Percentiles rank a stretch among this genome's conserved stretches.
These are phyloP conservation scores for Kryptolebias marmoratus DNA, from an alignment of 2,113 vertebrate genomes.

Conservation along the genomic window DNA sequence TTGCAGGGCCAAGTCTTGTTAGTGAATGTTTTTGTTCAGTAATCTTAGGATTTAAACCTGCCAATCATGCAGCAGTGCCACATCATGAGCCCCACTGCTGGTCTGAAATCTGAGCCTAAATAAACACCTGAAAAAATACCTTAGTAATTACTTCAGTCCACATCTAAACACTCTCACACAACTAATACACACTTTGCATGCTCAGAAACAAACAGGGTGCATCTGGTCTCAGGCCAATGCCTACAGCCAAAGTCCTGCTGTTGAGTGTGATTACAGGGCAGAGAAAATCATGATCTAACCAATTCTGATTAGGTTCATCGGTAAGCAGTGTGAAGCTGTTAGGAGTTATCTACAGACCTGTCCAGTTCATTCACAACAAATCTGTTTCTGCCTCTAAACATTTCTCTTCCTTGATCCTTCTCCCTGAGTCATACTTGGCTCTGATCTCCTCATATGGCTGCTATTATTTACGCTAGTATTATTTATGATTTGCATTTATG, in stretches of 20 bases:
- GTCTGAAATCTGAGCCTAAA: slow-evolving; percentile 57
- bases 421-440: slow-evolving; percentile 51
- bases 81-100: slow-evolving; percentile 68
- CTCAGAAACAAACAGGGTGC: slow-evolving; percentile 42
- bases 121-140: slow-evolving; percentile 78
- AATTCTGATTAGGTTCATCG: slow-evolving; percentile 47
- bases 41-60: slow-evolving; percentile 61
- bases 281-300: slow-evolving; percentile 45
- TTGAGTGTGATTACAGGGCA: slow-evolving; percentile 46
- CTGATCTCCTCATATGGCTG: slow-evolving; percentile 22
- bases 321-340: slow-evolving; percentile 33
- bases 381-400: slow-evolving; percentile 54
- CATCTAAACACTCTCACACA: slow-evolving; percentile 53
- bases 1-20: slow-evolving; percentile 59
- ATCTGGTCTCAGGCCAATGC: slow-evolving; percentile 38
- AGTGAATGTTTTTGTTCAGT: slow-evolving; percentile 68
- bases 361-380: slow-evolving; percentile 57
- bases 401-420: slow-evolving; percentile 23
- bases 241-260: slow-evolving; percentile 27
- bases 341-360: slow-evolving; percentile 46
- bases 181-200: slow-evolving; percentile 47
- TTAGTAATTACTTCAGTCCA: slow-evolving; percentile 70
- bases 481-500: slow-evolving; percentile 66
- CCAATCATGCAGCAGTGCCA: slow-evolving; percentile 70
- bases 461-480: slow-evolving; percentile 57